phyloP scores from a whole-genome alignment of 1,140 invertebrate species.

The Leguminivora glycinivorella region DNA sequence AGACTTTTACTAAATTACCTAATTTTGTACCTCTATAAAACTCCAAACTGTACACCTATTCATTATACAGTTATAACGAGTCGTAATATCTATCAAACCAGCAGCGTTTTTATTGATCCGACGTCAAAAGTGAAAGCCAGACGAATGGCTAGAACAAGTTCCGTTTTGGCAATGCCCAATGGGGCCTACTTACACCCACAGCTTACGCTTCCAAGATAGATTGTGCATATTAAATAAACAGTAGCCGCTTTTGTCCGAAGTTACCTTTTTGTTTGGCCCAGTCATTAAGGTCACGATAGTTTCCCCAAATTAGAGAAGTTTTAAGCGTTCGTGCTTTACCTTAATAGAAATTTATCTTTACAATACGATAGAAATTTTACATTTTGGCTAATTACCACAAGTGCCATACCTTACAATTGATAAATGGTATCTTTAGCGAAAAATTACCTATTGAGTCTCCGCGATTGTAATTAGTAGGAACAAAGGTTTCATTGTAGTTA shows the following conservation, averaged over 20 bases:
- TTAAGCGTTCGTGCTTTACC: not conserved
- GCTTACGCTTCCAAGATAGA: conserved; percentile 11
- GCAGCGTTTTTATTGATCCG: conserved; percentile 14
- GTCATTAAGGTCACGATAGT: conserved; percentile 15
- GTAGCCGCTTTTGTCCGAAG: conserved; percentile 5
- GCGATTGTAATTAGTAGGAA: too few relatives aligned
- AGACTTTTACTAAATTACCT: too few relatives aligned
- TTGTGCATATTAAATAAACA: conserved; percentile 27
- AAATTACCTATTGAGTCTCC: too few relatives aligned
- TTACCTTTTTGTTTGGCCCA: not conserved
- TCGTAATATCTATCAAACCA: conserved; percentile 12
- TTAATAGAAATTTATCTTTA: not conserved
- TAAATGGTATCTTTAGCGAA: not conserved
- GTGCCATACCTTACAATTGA: not conserved
- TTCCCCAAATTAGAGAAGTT: conserved; percentile 11
- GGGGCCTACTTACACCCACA: conserved; percentile 23
- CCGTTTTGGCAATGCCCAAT: conserved; percentile 23
- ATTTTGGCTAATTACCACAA: not conserved
- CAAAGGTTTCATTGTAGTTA: too few relatives aligned
- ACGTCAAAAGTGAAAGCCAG: conserved; percentile 26
- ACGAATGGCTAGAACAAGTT: conserved; percentile 26
- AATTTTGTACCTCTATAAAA: too few relatives aligned
- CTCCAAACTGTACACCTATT: not conserved
- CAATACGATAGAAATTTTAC: not conserved
- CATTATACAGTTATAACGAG: not conserved